Conservation (phyloP, 2,797 vertebrate genomes). For the Spinibarbus caldwelli region DNA sequence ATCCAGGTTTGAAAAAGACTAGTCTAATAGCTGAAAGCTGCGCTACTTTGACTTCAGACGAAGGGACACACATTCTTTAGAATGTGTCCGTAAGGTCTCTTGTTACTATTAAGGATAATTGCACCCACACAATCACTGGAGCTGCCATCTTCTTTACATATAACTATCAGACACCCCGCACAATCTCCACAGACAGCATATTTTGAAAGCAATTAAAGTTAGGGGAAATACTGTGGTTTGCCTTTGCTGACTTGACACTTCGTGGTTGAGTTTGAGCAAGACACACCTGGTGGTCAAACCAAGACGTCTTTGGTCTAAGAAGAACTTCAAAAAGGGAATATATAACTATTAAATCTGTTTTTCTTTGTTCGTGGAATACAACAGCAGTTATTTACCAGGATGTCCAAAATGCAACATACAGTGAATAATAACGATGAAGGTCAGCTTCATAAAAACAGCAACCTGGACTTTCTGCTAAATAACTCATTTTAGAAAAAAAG, state of each 20-base stretch:
- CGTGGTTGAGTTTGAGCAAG: conserved; percentile 44
- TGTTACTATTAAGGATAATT: conserved; percentile 78
- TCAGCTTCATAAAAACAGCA: not conserved
- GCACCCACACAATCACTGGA: conserved; percentile 53
- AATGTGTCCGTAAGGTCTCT: conserved; percentile 56
- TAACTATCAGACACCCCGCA: conserved; percentile 62
- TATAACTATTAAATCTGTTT: not conserved
- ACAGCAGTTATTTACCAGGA: not conserved
- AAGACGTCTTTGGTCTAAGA: not conserved
- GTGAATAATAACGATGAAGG: not conserved
- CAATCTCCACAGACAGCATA: conserved; percentile 75
- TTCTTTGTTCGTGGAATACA: not conserved
- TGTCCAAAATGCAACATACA: not conserved
- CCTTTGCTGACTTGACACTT: conserved; percentile 64
- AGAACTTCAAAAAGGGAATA: not conserved
- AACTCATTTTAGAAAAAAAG: not conserved
- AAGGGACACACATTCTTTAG: conserved; percentile 61
- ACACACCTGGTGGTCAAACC: conserved; percentile 22
- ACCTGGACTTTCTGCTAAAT: not conserved
- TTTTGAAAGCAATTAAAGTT: conserved; percentile 70
- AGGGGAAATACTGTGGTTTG: conserved; percentile 59
- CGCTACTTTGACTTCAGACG: conserved; percentile 68
- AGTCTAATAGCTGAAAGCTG: conserved; percentile 81
- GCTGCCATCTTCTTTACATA: conserved; percentile 76
- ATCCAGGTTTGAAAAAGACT: conserved; percentile 64